Evolutionary conservation across 2,113 vertebrate genomes (phyloP).

Genomic region (Cynocephalus volans): DNA sequence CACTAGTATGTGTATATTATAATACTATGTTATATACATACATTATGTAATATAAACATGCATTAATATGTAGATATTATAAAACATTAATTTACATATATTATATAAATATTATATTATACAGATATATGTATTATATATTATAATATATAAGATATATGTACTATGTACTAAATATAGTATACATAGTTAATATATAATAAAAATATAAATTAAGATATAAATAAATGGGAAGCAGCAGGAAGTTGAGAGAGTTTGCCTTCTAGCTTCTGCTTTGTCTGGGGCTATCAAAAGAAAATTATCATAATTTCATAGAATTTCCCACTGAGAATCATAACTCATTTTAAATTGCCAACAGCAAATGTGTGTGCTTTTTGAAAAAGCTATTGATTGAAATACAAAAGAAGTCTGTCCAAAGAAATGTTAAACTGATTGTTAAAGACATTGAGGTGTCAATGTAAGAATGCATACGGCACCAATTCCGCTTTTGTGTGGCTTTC

Average conservation of each 20-base stretch:
- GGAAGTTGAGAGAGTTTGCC: not conserved
- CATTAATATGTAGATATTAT: not conserved
- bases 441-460: not conserved
- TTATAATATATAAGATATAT: not conserved
- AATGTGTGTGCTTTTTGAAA: not conserved
- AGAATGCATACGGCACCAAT: not conserved
- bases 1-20: not conserved
- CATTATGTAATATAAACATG: not conserved
- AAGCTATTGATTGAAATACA: not conserved
- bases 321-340: not conserved
- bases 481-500: not conserved
- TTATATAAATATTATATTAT: not conserved
- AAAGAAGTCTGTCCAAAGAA: not conserved
- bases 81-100: not conserved
- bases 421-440: not conserved
- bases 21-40: not conserved
- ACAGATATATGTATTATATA: not conserved
- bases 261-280: not conserved
- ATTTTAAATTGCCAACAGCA: not conserved
- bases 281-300: not conserved
- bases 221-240: not conserved
- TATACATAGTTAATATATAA: not conserved
- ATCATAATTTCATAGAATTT: not conserved
- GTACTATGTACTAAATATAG: not conserved
- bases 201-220: not conserved